A percentile compares a stretch with the other conserved stretches of the same genome.
These are phyloP conservation scores for Leptinotarsa rubiginosa DNA, from an alignment of 2,888 invertebrate genomes.

Conservation along the genomic window DNA sequence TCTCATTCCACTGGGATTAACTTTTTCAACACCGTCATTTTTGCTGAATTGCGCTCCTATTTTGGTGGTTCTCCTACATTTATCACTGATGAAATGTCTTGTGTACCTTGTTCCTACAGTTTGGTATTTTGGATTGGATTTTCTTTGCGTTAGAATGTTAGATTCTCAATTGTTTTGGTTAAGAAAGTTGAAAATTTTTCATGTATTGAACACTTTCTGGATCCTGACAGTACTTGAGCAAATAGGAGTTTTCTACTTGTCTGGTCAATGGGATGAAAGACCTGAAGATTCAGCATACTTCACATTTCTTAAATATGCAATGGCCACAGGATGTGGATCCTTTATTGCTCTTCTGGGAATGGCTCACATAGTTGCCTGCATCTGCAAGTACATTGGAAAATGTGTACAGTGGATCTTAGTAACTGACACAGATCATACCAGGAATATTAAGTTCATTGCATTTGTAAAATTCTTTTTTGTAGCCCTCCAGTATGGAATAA, in stretches of 20 bases:
- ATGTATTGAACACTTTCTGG: constrained; percentile 91
- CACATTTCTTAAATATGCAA: constrained; percentile 73
- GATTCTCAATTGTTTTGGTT: constrained; percentile 77
- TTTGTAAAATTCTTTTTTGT: constrained; percentile 94
- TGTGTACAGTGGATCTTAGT: constrained; percentile 90
- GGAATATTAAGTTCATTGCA: constrained; percentile 92
- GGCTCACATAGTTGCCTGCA: constrained; percentile 90
- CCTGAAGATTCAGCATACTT: constrained; percentile 67
- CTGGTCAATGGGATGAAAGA: constrained; percentile 62
- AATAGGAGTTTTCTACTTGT: constrained; percentile 65
- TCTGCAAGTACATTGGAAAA: constrained; percentile 90
- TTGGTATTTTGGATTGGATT: constrained; percentile 80
- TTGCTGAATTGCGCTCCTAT: constrained; percentile 79
- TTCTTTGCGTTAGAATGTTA: constrained; percentile 88
- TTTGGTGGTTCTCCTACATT: constrained; percentile 78
- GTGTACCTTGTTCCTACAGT: constrained; percentile 78
- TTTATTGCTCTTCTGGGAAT: constrained; percentile 91
- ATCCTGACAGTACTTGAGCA: constrained; percentile 74
- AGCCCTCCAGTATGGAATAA: constrained; percentile 92
- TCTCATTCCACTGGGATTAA: constrained; percentile 70
- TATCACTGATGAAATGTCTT: constrained; percentile 79
- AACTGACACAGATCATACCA: constrained; percentile 88
- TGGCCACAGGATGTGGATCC: constrained; percentile 92
- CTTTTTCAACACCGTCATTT: constrained; percentile 59
- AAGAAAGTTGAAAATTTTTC: constrained; percentile 88